phyloP scores from a whole-genome alignment of 92 coral and sea anemone species.

The Epizoanthus scotinus region DNA sequence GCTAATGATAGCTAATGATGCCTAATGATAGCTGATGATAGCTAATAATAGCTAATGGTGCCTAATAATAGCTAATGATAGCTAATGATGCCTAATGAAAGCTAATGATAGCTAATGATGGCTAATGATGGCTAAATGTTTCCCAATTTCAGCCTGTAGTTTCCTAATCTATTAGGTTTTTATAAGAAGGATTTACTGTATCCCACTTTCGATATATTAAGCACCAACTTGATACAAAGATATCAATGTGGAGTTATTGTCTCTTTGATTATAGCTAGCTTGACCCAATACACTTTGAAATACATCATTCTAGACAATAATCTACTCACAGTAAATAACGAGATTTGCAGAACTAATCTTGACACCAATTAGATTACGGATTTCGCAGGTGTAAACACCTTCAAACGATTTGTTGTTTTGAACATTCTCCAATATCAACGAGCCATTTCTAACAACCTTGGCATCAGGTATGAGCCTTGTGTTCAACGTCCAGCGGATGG shows the following conservation, averaged over 20 bases:
- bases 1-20: too few relatives aligned
- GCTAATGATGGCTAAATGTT: too few relatives aligned
- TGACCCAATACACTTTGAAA: background rate
- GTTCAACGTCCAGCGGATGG: conserved; percentile 13
- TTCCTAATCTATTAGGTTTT: too few relatives aligned
- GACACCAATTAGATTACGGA: background rate
- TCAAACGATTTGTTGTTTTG: background rate
- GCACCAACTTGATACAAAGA: background rate
- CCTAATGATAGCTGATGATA: too few relatives aligned
- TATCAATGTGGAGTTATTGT: background rate
- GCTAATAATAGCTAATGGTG: too few relatives aligned
- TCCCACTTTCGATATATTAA: too few relatives aligned
- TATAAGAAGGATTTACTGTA: too few relatives aligned
- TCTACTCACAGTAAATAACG: background rate
- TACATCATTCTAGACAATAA: background rate
- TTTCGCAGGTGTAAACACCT: background rate
- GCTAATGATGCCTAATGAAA: too few relatives aligned
- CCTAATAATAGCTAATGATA: too few relatives aligned
- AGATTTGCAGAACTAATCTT: background rate
- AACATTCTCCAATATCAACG: background rate
- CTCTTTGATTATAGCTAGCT: background rate
- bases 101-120: too few relatives aligned
- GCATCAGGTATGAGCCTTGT: background rate
- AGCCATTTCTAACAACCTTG: background rate
- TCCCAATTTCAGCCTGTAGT: too few relatives aligned